phyloP scores from a whole-genome alignment of 2,797 vertebrate species.

The Lithobates sylvaticus region DNA sequence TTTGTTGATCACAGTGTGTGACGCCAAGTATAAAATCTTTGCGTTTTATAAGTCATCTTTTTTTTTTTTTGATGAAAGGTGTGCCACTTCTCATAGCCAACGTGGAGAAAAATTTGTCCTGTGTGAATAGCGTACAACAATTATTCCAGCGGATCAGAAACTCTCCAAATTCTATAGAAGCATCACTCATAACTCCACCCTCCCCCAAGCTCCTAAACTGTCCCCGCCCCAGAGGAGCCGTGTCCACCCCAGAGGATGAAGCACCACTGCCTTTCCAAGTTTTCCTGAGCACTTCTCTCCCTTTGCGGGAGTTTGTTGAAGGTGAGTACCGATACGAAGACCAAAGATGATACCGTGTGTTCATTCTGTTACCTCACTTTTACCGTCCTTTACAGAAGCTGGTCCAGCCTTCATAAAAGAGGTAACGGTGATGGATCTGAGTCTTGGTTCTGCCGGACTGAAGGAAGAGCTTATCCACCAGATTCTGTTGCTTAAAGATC shows the following conservation, averaged over 20 bases:
- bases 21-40: too few species aligned
- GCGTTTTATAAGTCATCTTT: too few species aligned
- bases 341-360: background rate
- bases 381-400: constrained; percentile 71
- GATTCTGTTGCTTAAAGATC: constrained; percentile 73
- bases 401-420: constrained; percentile 75
- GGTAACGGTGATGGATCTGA: constrained; percentile 80
- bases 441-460: constrained; percentile 75
- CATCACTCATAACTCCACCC: too few species aligned
- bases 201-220: too few species aligned
- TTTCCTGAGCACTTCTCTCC: constrained; percentile 79
- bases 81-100: constrained; percentile 30
- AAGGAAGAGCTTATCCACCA: constrained; percentile 80
- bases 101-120: constrained; percentile 10
- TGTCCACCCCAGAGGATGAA: background rate
- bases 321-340: constrained; percentile 70
- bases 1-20: too few species aligned
- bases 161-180: too few species aligned
- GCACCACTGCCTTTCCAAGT: constrained; percentile 71
- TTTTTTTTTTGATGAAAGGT: background rate
- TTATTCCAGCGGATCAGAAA: background rate
- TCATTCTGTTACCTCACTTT: background rate
- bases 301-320: constrained; percentile 69
- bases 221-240: background rate
- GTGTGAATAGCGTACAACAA: background rate